A percentile compares a stretch with the other conserved stretches of the same genome.
Conservation (phyloP, 1,140 invertebrate species). For the Rhopalosiphum padi region DNA sequence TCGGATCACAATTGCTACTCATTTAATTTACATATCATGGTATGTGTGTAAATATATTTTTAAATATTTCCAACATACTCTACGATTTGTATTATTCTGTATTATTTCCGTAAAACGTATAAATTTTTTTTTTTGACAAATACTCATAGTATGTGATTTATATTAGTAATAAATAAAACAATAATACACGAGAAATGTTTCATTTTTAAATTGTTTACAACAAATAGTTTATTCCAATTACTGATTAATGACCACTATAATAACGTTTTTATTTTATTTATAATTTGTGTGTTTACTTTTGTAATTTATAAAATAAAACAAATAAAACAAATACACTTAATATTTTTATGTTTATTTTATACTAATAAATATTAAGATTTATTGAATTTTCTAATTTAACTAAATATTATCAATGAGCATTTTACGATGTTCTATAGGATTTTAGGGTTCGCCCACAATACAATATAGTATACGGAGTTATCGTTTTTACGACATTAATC, state of each 20-base stretch:
- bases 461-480: background rate
- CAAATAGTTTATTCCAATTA: background rate
- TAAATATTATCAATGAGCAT: background rate
- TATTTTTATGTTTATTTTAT: background rate
- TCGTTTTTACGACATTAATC: too few relatives aligned
- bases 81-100: background rate
- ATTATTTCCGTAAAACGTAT: background rate
- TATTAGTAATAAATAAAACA: background rate
- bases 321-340: background rate
- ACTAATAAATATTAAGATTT: background rate
- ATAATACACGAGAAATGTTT: background rate
- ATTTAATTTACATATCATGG: background rate
- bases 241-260: background rate
- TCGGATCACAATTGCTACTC: too few relatives aligned
- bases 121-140: background rate
- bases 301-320: background rate
- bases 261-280: background rate
- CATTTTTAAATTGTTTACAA: background rate
- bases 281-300: background rate
- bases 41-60: background rate
- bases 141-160: background rate
- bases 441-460: background rate
- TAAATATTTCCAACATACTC: background rate
- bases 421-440: background rate
- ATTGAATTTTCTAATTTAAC: background rate